phyloP scores from a whole-genome alignment of 1,140 invertebrate species.

The Bradysia coprophila region DNA sequence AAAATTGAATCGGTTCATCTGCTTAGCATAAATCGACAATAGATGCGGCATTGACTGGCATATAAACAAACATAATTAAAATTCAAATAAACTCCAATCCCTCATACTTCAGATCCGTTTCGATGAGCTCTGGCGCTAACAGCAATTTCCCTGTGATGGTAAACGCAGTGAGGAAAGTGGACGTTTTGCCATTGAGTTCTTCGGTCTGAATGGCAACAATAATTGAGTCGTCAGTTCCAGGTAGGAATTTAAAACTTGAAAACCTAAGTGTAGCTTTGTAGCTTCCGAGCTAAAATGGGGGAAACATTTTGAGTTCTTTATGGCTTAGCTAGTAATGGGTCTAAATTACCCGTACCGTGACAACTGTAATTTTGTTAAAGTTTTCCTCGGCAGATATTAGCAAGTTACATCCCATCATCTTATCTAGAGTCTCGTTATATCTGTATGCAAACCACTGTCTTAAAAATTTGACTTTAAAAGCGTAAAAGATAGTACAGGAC shows the following conservation, averaged over 20 bases:
- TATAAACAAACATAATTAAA: no score
- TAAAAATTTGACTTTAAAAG: no score
- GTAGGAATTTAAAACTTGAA: constrained; percentile 96
- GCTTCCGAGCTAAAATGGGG: no score
- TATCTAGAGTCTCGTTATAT: constrained; percentile 86
- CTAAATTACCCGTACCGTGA: no score
- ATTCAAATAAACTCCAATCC: constrained; percentile 92
- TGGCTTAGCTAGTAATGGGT: no score
- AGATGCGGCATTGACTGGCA: no score
- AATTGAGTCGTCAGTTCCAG: constrained; percentile 66
- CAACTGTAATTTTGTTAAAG: no score
- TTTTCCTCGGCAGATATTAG: constrained; percentile 66
- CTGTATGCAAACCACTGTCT: no score
- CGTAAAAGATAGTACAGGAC: no score
- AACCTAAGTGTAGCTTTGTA: constrained; percentile 73
- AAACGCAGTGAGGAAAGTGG: constrained; percentile 83
- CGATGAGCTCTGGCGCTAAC: constrained; percentile 64
- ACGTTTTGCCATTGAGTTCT: constrained; percentile 74
- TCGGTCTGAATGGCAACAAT: constrained; percentile 91
- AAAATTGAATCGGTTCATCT: no score
- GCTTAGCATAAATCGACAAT: no score
- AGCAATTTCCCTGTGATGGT: constrained; percentile 64
- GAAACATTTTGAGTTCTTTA: no score
- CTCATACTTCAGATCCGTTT: constrained; percentile 81
- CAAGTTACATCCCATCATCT: constrained; percentile 78